These are phyloP conservation scores for Gopherus flavomarginatus DNA, from an alignment of 2,113 vertebrate genomes.

Conservation along the genomic window DNA sequence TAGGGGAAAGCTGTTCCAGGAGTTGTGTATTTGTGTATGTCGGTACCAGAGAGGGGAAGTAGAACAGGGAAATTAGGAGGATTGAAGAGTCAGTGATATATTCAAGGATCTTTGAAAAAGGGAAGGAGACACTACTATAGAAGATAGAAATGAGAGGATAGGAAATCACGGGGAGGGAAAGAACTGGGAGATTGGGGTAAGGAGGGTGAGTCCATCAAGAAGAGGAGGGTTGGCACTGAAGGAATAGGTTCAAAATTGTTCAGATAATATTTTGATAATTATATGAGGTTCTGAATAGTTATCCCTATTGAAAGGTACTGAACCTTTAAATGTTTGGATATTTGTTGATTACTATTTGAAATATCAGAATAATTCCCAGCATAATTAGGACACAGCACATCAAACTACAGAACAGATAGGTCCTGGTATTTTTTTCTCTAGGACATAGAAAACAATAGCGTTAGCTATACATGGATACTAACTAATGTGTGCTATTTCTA, in stretches of 20 bases:
- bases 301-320: not conserved
- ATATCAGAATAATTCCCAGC: not conserved
- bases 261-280: not conserved
- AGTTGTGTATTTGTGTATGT: not conserved
- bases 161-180: not conserved
- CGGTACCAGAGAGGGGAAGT: not conserved
- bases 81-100: not conserved
- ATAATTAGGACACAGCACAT: not conserved
- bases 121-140: not conserved
- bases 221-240: not conserved
- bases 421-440: not conserved
- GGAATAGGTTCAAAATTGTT: not conserved
- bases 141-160: not conserved
- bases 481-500: not conserved
- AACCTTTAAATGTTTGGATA: not conserved
- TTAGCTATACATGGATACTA: not conserved
- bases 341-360: not conserved
- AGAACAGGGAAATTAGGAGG: not conserved
- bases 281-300: not conserved
- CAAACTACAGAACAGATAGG: not conserved
- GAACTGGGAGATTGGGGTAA: not conserved
- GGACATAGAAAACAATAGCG: not conserved
- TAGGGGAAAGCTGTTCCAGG: not conserved
- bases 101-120: accelerated
- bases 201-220: not conserved